Base-by-base conservation (phyloP, 2,888 invertebrate species). In the Chouioia cunea region DNA sequence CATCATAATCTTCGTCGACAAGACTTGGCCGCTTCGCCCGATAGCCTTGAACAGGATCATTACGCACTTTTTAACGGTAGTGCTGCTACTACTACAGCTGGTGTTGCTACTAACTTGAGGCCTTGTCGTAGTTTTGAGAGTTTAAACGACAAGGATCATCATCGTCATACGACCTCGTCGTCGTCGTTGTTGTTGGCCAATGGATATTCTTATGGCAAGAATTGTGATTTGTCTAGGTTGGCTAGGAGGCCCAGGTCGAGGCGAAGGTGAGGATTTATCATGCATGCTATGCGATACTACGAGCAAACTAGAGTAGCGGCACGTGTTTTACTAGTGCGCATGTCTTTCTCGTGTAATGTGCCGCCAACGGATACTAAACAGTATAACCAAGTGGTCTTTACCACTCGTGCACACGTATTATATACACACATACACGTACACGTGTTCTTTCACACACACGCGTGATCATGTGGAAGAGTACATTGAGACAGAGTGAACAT, bases 81-180 rank as follows among this genome's bases (percentile, higher is more conserved):
- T 44, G 36, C 6, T 10, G 10, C 6, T 12, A 75, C 77, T 0
- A 82, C n/a, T n/a, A n/a, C n/a, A n/a, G n/a, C n/a, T n/a, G n/a
- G n/a, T n/a, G n/a, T n/a, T 10, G 10, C 6, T 12, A 75, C 77
- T 0, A 82, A 84, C 58, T 80, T 88, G 65, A 83, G 87, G 63
- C 87, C 87, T 1, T 87, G 86, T 71, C 83, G 88, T 18, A 88
- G 88, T 76, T 87, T 87, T 79, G 89, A 89, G 81, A 88, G 88
- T 63, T 80, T 89, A 52, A 85, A 87, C 68, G 73, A 68, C 36
- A 65, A 68, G 52, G 65, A 68, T 46, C 43, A 16, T 16, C 16
- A 50, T n/a, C 50, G 8, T 1, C 50, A 36, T 1, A 12, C 36
- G 6, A 10, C 36, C 10, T 36, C 36, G 36, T 36, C 36, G 36